Evolutionary conservation across 1,140 invertebrate genomes (phyloP), one percentile per base, ranked within the genome.

Genomic region (Pteromalus puparum): DNA sequence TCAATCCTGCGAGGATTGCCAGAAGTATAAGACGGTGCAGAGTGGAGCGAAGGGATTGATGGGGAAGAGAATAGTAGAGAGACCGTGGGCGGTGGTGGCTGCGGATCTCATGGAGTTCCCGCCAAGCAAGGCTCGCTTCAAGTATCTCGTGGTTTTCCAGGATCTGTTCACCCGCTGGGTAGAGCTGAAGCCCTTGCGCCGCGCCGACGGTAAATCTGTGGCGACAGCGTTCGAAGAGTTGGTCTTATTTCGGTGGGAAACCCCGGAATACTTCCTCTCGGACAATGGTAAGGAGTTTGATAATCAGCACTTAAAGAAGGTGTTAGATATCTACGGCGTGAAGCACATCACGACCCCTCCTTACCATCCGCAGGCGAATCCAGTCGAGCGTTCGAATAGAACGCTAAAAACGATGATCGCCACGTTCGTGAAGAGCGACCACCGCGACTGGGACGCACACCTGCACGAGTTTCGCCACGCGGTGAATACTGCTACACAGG

Each of bases 321-420:
- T 83, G 46, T 24, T 82, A 1, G 24, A 74, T 1, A 74, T 87
- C 4, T 83, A 88, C 48, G 87, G 88, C 13, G 75, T 90, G 0
- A 80, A 86, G 15, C 90, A 92, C 65, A 24, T n/a, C 0, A 88
- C 89, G 10, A 89, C 87, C 0, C 88, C 90, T 0, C 38, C 88
- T 0, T 93, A 94, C 85, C 91, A 93, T 83, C 90, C 93, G 10
- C 88, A 91, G 74, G 86, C 90, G 0, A 93, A 94, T 79, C 90
- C 89, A 0, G 90, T 90, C 0, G 93, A 94, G 85, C 81, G 92
- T 10, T 89, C 90, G 9, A 94, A 94, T 82, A 68, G 90, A 38
- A 91, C 91, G 34, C 34, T 94, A 0, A 93, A 93, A 81, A 86
- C 88, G 1, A 90, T 91, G 87, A 84, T 94, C 0, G 81, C 88